Evolutionary conservation across 2,113 vertebrate genomes (phyloP).

Genomic region (Oryzias melastigma): DNA sequence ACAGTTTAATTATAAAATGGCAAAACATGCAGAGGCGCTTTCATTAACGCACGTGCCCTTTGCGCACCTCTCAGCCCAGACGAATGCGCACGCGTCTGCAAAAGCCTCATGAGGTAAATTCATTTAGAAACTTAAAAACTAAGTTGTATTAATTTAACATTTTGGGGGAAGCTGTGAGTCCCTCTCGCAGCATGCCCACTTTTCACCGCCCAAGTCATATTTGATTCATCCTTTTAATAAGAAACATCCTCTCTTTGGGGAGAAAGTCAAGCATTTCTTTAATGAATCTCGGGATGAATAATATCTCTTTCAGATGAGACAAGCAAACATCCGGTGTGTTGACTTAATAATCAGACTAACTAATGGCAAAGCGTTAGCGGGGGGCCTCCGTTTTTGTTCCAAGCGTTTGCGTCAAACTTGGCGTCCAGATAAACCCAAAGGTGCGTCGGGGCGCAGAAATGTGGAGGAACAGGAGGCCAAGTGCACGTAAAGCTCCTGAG

Average conservation of each 20-base stretch:
- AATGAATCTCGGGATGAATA: slow-evolving; percentile 64
- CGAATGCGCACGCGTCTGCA: neutral
- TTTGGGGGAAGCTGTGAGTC: slow-evolving; percentile 34
- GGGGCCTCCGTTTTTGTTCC: slow-evolving; percentile 17
- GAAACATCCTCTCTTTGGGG: slow-evolving; percentile 63
- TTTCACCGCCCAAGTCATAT: slow-evolving; percentile 36
- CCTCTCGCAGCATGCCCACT: slow-evolving; percentile 49
- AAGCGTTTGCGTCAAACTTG: slow-evolving; percentile 32
- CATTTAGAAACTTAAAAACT: slow-evolving; percentile 17
- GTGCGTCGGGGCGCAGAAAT: slow-evolving; percentile 14
- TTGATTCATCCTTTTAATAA: slow-evolving; percentile 76
- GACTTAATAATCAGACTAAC: slow-evolving; percentile 53
- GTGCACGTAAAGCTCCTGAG: slow-evolving; percentile 25
- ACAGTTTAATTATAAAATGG: neutral
- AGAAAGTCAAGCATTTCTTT: slow-evolving; percentile 45
- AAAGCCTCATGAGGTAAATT: slow-evolving; percentile 41
- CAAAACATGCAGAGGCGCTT: neutral
- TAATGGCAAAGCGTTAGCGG: slow-evolving; percentile 42
- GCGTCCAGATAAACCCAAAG: slow-evolving; percentile 17
- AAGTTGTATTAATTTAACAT: slow-evolving; percentile 45
- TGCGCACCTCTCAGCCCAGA: neutral
- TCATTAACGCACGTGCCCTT: slow-evolving; percentile 16
- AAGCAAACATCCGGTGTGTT: slow-evolving; percentile 51
- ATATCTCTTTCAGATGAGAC: slow-evolving; percentile 55
- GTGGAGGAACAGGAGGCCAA: slow-evolving; percentile 34